Base-by-base conservation (phyloP, 2,888 invertebrate genomes). In the Calameuta pallipes region DNA sequence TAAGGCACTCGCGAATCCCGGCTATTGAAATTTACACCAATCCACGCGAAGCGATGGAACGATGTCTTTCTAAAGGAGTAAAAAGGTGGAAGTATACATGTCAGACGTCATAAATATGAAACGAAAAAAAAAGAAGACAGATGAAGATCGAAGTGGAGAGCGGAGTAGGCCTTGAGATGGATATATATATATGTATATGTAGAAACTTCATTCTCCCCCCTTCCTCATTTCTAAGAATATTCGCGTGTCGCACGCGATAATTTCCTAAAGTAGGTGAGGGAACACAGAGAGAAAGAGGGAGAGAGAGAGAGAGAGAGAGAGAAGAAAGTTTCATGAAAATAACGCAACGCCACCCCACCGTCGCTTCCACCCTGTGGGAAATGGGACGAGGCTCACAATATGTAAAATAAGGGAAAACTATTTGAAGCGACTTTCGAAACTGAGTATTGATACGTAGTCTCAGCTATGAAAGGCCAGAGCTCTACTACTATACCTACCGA, bases 341-440 rank as follows among this genome's bases (percentile, higher is more conserved):
- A 84, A 79, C 80, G 78, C 77, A 69, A 75, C 76, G 76, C 75
- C 71, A n/a, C 23, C 56, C 56, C 9, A 23, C 23, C 56, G 56
- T 56, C 71, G 71, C 12, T 31, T 31, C 3, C 33, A 2, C 73
- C 37, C 80, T 73, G 56, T 34, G 80, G 80, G 82, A 84, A 85
- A 83, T 83, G 82, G 78, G 82, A 82, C 83, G 80, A 81, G 83
- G 81, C 82, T 83, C 80, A 80, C 83, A 82, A 85, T 86, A 86
- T 85, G 84, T 81, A 84, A 85, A 86, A 86, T 84, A 85, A 80
- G 81, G 77, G 75, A 76, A 30, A 79, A 74, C 76, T 78, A 73
- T 83, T 79, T 80, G 78, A 75, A 73, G 11, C 74, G 78, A 78
- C 76, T 80, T 80, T 76, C 79, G 79, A 80, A 81, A 56, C 56